These are phyloP conservation scores for Apostichopus japonicus DNA, from an alignment of 35 echinoderm and acorn worm genomes.

Conservation along the genomic window DNA sequence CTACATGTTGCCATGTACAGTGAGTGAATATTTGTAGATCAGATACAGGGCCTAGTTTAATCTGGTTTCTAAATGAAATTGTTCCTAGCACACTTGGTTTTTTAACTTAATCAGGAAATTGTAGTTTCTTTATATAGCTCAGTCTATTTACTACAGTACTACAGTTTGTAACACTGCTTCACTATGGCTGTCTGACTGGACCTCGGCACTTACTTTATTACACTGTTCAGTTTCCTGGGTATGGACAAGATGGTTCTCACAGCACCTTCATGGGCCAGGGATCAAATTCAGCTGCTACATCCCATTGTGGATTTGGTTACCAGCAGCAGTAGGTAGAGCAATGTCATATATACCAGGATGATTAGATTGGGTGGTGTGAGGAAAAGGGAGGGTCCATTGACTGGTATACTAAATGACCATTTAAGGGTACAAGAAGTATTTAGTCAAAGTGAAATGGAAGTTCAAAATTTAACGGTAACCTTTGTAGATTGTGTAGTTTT, in stretches of 20 bases:
- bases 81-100: too few species aligned
- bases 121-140: too few species aligned
- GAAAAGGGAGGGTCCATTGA: not conserved
- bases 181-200: not conserved
- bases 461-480: not conserved
- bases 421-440: too few species aligned
- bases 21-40: too few species aligned
- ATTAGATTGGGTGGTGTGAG: not conserved
- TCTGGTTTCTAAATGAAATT: too few species aligned
- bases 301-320: slow-evolving; percentile 22
- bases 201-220: not conserved
- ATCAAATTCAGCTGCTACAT: slow-evolving; percentile 25
- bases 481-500: slow-evolving; percentile 6
- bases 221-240: not conserved
- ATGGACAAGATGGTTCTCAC: slow-evolving; percentile 21
- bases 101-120: too few species aligned
- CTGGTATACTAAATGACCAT: too few species aligned
- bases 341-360: not conserved
- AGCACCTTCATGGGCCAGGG: slow-evolving; percentile 16
- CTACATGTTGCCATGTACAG: too few species aligned
- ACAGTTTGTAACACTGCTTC: too few species aligned
- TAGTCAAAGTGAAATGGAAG: not conserved
- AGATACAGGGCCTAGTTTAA: too few species aligned
- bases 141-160: too few species aligned
- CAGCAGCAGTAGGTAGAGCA: slow-evolving; percentile 16